Evolutionary conservation across 2,113 vertebrate species (phyloP).

Genomic region (Ageneiosus marmoratus): DNA sequence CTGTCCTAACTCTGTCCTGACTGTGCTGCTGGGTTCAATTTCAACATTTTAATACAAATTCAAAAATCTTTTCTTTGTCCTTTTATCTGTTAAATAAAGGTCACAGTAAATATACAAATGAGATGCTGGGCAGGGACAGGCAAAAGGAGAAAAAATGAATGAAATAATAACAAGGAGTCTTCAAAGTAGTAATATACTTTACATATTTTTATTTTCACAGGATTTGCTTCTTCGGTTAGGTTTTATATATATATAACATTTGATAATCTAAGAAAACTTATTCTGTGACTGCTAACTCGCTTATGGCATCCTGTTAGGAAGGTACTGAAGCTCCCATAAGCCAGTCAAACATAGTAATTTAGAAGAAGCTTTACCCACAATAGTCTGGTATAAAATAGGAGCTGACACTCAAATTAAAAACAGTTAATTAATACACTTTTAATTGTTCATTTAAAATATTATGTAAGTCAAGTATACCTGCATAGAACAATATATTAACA

Average conservation of each 20-base stretch:
- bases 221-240: background rate
- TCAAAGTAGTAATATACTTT: background rate
- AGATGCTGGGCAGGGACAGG: too few species aligned
- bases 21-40: too few species aligned
- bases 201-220: background rate
- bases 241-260: too few species aligned
- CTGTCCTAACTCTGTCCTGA: too few species aligned
- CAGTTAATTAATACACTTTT: too few species aligned
- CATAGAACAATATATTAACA: background rate
- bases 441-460: too few species aligned
- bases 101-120: too few species aligned
- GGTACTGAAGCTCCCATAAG: background rate
- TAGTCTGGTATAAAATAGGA: background rate
- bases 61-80: too few species aligned
- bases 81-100: too few species aligned
- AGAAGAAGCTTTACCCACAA: background rate
- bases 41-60: too few species aligned
- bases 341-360: background rate
- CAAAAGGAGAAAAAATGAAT: too few species aligned
- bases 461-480: too few species aligned
- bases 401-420: background rate
- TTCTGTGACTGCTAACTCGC: background rate
- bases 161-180: background rate
- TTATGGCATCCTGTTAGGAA: background rate
- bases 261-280: background rate